Conservation (phyloP, 1,140 invertebrate species). For the Cylas formicarius region DNA sequence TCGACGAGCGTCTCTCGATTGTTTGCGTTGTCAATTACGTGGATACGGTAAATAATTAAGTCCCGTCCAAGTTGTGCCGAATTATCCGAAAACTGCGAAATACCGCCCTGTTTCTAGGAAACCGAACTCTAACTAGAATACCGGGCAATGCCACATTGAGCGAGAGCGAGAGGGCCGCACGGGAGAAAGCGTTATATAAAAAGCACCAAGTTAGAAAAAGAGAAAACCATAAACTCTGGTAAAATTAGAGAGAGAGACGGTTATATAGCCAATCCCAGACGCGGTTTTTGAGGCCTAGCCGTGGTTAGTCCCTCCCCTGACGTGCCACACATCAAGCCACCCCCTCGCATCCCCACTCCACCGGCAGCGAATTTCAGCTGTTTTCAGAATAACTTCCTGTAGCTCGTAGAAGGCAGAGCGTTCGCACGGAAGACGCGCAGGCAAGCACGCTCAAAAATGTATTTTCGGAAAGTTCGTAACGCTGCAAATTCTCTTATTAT, state of each 20-base stretch:
- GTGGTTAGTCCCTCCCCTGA: conserved; percentile 43
- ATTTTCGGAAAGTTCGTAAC: not conserved
- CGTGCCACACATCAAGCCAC: conserved; percentile 38
- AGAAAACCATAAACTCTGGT: conserved; percentile 12
- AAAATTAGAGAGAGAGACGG: conserved; percentile 32
- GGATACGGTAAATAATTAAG: no score
- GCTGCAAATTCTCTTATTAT: no score
- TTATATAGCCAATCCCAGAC: conserved; percentile 42
- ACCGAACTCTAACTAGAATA: conserved; percentile 19
- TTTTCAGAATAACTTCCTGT: conserved; percentile 21
- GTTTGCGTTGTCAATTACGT: no score
- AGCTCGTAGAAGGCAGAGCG: conserved; percentile 5
- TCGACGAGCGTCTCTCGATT: no score
- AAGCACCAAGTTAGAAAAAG: conserved; percentile 15
- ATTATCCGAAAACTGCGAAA: conserved; percentile 13
- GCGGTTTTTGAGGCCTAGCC: conserved; percentile 43
- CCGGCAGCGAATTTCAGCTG: conserved; percentile 28
- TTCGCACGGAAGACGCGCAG: conserved; percentile 8
- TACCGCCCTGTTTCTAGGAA: conserved; percentile 20
- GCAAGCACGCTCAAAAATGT: conserved; percentile 6
- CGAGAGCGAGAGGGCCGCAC: conserved; percentile 22
- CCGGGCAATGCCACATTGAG: conserved; percentile 16
- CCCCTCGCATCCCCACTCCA: conserved; percentile 36
- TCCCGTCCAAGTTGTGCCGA: no score
- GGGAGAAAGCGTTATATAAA: conserved; percentile 23